These are phyloP conservation scores for Pterocles orientalis DNA, from an alignment of 2,113 vertebrate genomes.

Conservation along the genomic window DNA sequence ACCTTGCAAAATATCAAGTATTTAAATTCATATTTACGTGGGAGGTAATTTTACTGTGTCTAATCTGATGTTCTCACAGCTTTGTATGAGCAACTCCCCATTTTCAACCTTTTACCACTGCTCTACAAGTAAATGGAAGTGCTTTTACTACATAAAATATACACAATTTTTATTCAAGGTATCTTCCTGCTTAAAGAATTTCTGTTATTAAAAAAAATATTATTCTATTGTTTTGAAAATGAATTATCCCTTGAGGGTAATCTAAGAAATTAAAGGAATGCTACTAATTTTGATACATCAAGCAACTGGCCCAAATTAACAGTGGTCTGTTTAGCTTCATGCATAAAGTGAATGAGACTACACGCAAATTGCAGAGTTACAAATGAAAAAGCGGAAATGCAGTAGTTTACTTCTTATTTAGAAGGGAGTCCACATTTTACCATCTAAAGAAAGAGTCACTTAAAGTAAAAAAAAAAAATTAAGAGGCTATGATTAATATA, in stretches of 20 bases:
- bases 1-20: conserved; percentile 60
- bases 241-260: conserved; percentile 50
- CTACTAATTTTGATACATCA: conserved; percentile 51
- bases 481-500: not conserved
- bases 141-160: conserved; percentile 45
- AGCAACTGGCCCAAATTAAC: conserved; percentile 52
- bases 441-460: not conserved
- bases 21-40: conserved; percentile 60
- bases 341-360: not conserved
- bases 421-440: not conserved
- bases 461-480: not conserved
- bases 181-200: conserved; percentile 41
- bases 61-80: conserved; percentile 69
- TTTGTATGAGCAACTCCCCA: conserved; percentile 16
- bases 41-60: conserved; percentile 55
- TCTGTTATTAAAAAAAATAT: conserved; percentile 63
- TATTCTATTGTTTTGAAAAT: conserved; percentile 69
- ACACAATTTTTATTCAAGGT: conserved; percentile 45
- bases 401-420: conserved; percentile 10
- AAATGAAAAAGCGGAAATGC: conserved; percentile 19
- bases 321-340: conserved; percentile 42
- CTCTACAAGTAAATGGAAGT: conserved; percentile 39
- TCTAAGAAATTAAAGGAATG: conserved; percentile 55
- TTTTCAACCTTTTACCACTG: conserved; percentile 52
- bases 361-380: not conserved